phyloP scores from a whole-genome alignment of 2,113 vertebrate genomes.

The Anthoscopus minutus region DNA sequence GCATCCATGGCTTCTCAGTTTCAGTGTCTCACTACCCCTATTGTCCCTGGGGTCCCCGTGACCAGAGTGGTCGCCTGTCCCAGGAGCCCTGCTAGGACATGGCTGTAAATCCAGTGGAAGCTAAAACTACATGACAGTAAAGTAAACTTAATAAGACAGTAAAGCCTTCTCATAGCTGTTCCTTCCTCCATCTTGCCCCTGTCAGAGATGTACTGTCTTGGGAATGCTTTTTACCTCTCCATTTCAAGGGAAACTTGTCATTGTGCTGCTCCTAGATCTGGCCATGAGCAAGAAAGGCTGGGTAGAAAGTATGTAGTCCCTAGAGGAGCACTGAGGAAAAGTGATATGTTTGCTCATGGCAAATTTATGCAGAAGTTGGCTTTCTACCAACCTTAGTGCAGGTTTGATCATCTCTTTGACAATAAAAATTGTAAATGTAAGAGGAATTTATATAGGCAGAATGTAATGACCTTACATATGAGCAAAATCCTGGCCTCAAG shows the following conservation, averaged over 20 bases:
- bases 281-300: neutral
- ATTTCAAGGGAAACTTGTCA: neutral
- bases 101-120: neutral
- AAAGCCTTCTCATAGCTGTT: neutral
- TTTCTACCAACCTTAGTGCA: neutral
- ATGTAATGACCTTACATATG: neutral
- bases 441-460: neutral
- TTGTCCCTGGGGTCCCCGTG: neutral
- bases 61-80: rapidly evolving
- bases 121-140: too few species aligned
- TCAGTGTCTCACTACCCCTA: neutral
- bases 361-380: neutral
- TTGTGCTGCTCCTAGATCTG: neutral
- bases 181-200: rapidly evolving
- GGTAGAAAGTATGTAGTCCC: neutral
- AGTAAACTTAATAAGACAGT: too few species aligned
- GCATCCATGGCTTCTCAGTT: neutral
- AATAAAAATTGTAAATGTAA: neutral
- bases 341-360: neutral
- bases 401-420: neutral
- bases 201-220: neutral
- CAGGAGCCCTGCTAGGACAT: neutral
- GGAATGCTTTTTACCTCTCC: neutral
- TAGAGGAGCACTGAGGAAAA: neutral
- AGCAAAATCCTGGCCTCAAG: neutral